Base-by-base conservation (phyloP, 2,888 invertebrate species). In the Bombyx huttoni region DNA sequence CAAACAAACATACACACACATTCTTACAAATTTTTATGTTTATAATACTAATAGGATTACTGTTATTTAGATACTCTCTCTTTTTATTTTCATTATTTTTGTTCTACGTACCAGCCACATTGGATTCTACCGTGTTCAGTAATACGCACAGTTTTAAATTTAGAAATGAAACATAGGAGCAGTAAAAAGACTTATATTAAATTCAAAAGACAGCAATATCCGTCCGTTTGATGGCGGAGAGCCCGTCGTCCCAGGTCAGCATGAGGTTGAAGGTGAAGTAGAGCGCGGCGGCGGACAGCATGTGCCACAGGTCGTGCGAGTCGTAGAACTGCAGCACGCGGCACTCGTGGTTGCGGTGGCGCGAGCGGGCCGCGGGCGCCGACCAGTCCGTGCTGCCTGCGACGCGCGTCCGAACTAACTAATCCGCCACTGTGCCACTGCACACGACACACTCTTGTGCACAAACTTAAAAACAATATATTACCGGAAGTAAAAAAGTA, bases 281-380 rank as follows among this genome's bases (percentile, higher is more conserved):
- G 89, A 96, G 92, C 52, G 94, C 93, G 45, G 91, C 88, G 12
- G 95, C 94, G n/a, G 95, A 96, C 55, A 96, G 84, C 73, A 95
- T 91, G 81, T 96, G 96, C 96, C 96, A 97, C 61, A 96, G 91
- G 75, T 97, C 96, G 81, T 97, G 96, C 60, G 89, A 89, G 81
- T 96, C 96, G 80, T 94, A 96, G 81, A 96, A 96, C 55, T 91
- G 82, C 56, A 76, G 65, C 65, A 68, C 57, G 56, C 58, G 73
- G 67, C 81, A 80, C 66, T 79, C 75, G 71, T 82, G 84, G 70
- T 84, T 83, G 56, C 52, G 56, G 49, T 90, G 90, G 12, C 96
- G 90, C 0, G 95, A 95, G 64, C 90, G 89, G 5, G 96, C 95
- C 24, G 96, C 93, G 34, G 94, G 64, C 52, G 70, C 53, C n/a